Evolutionary conservation across 2,113 vertebrate species (phyloP), one percentile per base, ranked within the genome.

Genomic region (Chitala chitala): DNA sequence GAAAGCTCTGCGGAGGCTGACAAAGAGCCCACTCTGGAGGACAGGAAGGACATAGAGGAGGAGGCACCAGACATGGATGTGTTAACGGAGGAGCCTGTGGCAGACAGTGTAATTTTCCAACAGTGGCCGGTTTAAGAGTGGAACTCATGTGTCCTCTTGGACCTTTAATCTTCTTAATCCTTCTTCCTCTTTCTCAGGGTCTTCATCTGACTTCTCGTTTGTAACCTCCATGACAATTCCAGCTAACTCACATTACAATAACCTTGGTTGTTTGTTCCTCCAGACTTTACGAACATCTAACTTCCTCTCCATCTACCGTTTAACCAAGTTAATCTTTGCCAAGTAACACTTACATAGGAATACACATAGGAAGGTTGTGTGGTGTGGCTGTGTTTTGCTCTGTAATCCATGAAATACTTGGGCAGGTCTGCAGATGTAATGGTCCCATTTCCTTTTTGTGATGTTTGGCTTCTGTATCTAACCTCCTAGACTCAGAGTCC

Each of bases 41-140:
- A 24, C 8, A 1, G 3, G 3, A 15, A 38, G 17, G 48, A 46
- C 1, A 20, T 31, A 17, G 66, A 22, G 61, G 17, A 10, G 9
- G 26, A 29, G 33, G 56, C 6, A 17, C 36, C 15, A 3, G 46
- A 72, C 17, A 33, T 42, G 69, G 79, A 79, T 54, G 71, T 76
- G 38, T 15, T 33, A 0, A 80, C 79, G 20, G 83, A 58, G 54
- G 81, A 83, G 33, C 72, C 73, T 3, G 76, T 53, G 5, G 77
- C 51, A 48, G 81, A 66, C 40, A 74, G 77, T 83, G 85, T 90
- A 89, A 86, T 79, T 84, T 40, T 73, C 58, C 17, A 40, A 76
- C 81, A 72, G 73, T 46, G 22, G 51, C 36, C 20, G 22, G 48
- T 38, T 63, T 63, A 42, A 6, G 46, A 73, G 20, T 42, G 29